These are phyloP conservation scores for Oceanites oceanicus DNA, from an alignment of 2,113 vertebrate species.

Conservation along the genomic window DNA sequence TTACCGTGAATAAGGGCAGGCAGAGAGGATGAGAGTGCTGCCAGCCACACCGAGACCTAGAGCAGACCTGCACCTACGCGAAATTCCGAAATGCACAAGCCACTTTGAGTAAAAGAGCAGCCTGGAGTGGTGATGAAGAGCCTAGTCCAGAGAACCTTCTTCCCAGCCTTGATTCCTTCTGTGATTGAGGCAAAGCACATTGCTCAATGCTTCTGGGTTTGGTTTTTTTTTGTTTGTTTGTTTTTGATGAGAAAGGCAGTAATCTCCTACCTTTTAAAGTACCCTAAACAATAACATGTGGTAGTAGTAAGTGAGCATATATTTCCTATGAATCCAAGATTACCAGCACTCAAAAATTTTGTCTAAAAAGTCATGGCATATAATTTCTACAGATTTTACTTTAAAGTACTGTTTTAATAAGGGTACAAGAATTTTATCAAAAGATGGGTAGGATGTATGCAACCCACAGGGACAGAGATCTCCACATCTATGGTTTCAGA, in stretches of 20 bases:
- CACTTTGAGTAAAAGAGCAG: accelerated
- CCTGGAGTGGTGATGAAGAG: neutral
- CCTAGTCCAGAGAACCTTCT: no score
- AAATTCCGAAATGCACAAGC: neutral
- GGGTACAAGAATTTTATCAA: neutral
- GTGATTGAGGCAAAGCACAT: neutral
- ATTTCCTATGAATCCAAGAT: neutral
- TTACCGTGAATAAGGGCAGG: accelerated
- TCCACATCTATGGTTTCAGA: neutral
- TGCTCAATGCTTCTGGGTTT: no score
- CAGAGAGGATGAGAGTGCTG: accelerated
- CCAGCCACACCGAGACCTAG: accelerated
- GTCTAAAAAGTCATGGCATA: neutral
- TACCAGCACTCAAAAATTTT: neutral
- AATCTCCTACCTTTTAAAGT: neutral
- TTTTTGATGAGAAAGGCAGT: neutral
- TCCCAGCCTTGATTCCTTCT: neutral
- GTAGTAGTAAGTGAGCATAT: accelerated
- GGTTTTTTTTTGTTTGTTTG: no score
- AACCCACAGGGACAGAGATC: neutral
- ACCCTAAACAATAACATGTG: neutral
- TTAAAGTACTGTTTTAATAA: neutral
- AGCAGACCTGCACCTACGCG: accelerated
- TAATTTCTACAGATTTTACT: neutral
- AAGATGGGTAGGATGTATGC: neutral